phyloP scores from a whole-genome alignment of 2,888 invertebrate species.

The Listrodromus nycthemerus region DNA sequence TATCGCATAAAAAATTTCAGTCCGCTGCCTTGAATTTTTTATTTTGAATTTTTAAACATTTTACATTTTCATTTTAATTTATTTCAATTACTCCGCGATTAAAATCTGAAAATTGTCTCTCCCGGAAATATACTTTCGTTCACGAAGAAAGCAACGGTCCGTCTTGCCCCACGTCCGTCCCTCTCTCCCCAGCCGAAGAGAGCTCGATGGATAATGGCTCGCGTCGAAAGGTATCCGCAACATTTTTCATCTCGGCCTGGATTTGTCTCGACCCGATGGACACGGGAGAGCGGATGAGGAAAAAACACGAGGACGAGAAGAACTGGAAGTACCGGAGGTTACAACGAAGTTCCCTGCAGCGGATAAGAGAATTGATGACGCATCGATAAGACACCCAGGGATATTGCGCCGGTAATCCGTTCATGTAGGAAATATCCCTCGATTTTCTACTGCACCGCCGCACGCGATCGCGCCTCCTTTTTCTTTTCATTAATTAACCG shows the following conservation, averaged over 20 bases:
- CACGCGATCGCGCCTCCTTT: slow-evolving; percentile 52
- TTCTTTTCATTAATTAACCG: slow-evolving; percentile 58
- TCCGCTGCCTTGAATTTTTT: no score
- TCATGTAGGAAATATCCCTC: slow-evolving; percentile 18
- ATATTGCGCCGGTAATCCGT: slow-evolving; percentile 54
- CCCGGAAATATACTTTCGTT: no score
- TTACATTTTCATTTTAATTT: no score
- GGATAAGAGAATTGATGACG: slow-evolving; percentile 55
- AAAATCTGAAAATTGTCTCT: no score
- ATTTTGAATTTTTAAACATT: no score
- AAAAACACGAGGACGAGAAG: slow-evolving; percentile 15
- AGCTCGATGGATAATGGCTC: slow-evolving; percentile 20
- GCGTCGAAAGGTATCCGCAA: slow-evolving; percentile 59
- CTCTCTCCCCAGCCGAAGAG: not conserved
- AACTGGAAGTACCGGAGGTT: not conserved
- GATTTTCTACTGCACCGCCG: not conserved
- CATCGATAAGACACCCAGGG: slow-evolving; percentile 49
- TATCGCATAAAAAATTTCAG: no score
- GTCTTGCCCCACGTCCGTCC: not conserved
- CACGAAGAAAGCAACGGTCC: not conserved
- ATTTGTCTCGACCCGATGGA: slow-evolving; percentile 64
- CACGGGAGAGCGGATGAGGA: slow-evolving; percentile 19
- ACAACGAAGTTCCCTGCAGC: not conserved
- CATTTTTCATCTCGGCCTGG: slow-evolving; percentile 67
- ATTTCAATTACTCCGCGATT: no score